A percentile compares a stretch with the other conserved stretches of the same genome.
Evolutionary conservation across 2,113 vertebrate species (phyloP).

Genomic region (Vulpes vulpes): DNA sequence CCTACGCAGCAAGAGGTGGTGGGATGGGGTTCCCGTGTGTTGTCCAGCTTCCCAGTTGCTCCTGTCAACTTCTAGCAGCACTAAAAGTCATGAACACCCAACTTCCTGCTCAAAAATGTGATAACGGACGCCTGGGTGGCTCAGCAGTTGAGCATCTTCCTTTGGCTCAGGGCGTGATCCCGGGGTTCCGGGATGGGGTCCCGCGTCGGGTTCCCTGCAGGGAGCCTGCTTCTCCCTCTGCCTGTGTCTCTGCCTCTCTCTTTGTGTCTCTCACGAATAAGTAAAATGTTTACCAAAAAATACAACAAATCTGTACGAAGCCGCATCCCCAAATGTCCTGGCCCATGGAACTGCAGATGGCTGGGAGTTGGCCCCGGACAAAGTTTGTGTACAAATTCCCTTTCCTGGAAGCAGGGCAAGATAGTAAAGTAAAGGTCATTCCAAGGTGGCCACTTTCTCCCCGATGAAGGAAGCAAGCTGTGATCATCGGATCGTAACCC

Average conservation of each 20-base stretch:
- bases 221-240: no score
- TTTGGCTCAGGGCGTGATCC: no score
- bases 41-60: neutral
- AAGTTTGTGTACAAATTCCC: neutral
- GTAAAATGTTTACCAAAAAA: no score
- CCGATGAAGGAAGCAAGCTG: neutral
- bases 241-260: no score
- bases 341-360: neutral
- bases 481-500: neutral
- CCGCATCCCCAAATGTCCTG: neutral
- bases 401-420: neutral
- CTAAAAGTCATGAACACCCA: neutral
- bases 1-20: neutral
- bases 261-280: no score
- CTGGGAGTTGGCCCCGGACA: neutral
- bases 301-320: neutral
- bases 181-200: no score
- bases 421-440: neutral
- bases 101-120: neutral
- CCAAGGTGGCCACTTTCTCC: neutral
- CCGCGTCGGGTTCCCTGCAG: no score
- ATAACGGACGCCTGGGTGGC: no score
- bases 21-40: neutral
- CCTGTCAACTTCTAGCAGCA: neutral
- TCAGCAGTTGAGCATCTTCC: no score